Base-by-base conservation (phyloP, 2,113 vertebrate genomes). In the Vanacampus margaritifer region DNA sequence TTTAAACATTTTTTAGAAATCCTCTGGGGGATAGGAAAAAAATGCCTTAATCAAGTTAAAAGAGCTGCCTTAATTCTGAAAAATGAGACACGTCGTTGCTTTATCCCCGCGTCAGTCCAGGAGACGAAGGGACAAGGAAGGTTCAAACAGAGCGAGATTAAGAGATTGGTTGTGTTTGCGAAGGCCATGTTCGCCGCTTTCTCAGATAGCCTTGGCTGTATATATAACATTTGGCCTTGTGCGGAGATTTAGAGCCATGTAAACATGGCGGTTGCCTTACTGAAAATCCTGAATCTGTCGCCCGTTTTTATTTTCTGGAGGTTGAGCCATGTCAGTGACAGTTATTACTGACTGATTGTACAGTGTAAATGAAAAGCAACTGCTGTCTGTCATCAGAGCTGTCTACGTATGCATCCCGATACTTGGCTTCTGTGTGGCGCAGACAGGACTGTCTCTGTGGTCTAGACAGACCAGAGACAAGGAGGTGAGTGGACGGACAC, bases 151-250 rank as follows among this genome's bases (percentile, higher is more conserved):
- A 78, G 87, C 64, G 65, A 89, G 87, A 90, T 91, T 89, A 89
- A 87, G 80, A 88, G 89, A 86, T 89, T 85, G 89, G 81, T 76
- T 79, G 81, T 88, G 88, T 89, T 89, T 88, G 87, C 76, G 14
- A 78, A 88, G 85, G 84, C 84, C 84, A 74, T 89, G 87, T 89
- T 81, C 64, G 58, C 86, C 85, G 86, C 84, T 88, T 86, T 84
- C 86, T 86, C 84, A 85, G 87, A 91, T 87, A 84, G 81, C 87
- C 78, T 87, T 83, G 85, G 74, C 86, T 90, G 86, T 89, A 88
- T 86, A 89, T 88, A 84, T 75, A 89, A 89, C 87, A 89, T 86
- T 86, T 90, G 87, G 84, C 84, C 81, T 89, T 75, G 80, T 19
- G 57, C 81, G 63, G 79, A 82, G 86, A 79, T 86, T 82, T 70